Evolutionary conservation across 2,888 invertebrate species (phyloP), one percentile per base, ranked within the genome.

Genomic region (Tetanocera ferruginea): DNA sequence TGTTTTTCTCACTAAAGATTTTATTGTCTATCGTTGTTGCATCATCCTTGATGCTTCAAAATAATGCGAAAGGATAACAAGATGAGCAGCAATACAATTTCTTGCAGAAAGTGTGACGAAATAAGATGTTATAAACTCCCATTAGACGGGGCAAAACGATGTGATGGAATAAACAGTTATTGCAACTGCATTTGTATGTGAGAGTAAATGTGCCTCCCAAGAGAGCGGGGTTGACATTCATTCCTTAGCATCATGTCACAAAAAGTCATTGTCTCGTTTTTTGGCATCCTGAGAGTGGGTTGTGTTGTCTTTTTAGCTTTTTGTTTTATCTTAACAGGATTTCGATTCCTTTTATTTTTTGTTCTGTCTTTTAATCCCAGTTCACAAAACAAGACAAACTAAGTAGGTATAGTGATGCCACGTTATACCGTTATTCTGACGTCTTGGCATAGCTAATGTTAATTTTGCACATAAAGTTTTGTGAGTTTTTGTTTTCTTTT

Each of bases 391-490:
- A 60, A 28, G 52, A 62, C 64, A 52, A 64, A 28, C n/a, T 52
- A 37, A 72, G 19, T 51, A 25, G 23, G 34, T 67, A 17, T 17
- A 28, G 9, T 34, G 37, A 34, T 34, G 34, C 49, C 52, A 71
- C 55, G 23, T 57, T 57, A 31, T 57, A 19, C 55, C 55, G 57
- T 19, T 34, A 9, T 43, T 28, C 25, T 60, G 51, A n/a, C 70
- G 23, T 51, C 37, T 57, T 11, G 73, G 34, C 19, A 17, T 14
- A 51, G 31, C 51, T 66, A 66, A 75, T 75, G 74, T 75, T 64
- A 75, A 75, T 75, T 66, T 51, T 25, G 51, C 34, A 34, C 66
- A 73, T 60, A 73, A 73, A 73, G 60, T 73, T 73, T 73, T 43
- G 60, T 23, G 37, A 28, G 31, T 23, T 60, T 37, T 57, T 73